Evolutionary conservation across 2,113 vertebrate genomes (phyloP).

Genomic region (Poeciliopsis turrubarensis): DNA sequence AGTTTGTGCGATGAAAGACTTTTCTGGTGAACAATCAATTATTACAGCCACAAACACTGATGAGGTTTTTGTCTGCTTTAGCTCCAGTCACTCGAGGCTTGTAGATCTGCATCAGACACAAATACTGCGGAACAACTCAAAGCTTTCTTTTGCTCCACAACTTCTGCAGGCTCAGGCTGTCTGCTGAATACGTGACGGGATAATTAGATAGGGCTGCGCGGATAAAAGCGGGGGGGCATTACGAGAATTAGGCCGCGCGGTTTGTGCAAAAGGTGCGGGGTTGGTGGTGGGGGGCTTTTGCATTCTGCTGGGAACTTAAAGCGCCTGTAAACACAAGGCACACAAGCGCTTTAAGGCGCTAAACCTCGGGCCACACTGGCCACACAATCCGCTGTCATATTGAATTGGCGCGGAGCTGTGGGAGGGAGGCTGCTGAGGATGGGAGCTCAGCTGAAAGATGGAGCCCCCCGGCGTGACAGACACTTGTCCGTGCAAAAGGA

Average conservation of each 20-base stretch:
- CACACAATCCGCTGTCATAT: constrained; percentile 65
- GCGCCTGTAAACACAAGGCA: constrained; percentile 70
- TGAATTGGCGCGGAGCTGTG: constrained; percentile 66
- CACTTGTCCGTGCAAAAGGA: constrained; percentile 73
- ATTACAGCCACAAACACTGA: constrained; percentile 16
- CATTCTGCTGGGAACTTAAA: constrained; percentile 63
- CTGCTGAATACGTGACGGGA: constrained; percentile 33
- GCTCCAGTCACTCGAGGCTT: neutral
- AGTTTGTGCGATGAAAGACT: constrained; percentile 3
- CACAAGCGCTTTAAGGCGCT: constrained; percentile 63
- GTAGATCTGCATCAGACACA: neutral
- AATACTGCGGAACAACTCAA: constrained; percentile 12
- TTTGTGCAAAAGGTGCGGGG: constrained; percentile 60
- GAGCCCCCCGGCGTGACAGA: constrained; percentile 67
- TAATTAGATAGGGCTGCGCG: constrained; percentile 45
- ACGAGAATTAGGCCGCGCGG: constrained; percentile 46
- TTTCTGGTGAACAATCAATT: constrained; percentile 11
- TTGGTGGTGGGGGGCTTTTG: constrained; percentile 15
- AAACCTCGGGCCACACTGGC: constrained; percentile 65
- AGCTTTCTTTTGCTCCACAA: neutral
- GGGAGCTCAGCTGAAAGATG: constrained; percentile 65
- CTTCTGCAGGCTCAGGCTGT: constrained; percentile 15
- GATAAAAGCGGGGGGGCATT: constrained; percentile 57
- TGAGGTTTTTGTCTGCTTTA: constrained; percentile 1
- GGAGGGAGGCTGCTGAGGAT: constrained; percentile 67